phyloP scores from a whole-genome alignment of 2,888 invertebrate species.

The Eugnorisma glareosa region DNA sequence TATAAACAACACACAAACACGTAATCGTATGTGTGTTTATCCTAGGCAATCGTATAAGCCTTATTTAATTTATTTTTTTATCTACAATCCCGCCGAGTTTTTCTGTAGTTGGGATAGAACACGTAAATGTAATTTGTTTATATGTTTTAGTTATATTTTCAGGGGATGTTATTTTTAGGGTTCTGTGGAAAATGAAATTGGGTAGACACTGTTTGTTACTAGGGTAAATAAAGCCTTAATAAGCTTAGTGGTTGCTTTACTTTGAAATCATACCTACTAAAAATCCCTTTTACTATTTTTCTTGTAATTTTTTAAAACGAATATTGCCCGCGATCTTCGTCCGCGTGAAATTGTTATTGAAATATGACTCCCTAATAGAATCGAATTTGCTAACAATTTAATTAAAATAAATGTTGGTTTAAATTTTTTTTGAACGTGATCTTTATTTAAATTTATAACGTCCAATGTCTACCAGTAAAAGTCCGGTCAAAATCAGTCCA shows the following conservation, averaged over 20 bases:
- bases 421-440: too few relatives aligned
- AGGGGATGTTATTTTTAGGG: background rate
- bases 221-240: background rate
- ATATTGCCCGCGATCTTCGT: too few relatives aligned
- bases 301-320: too few relatives aligned
- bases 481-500: too few relatives aligned
- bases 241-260: background rate
- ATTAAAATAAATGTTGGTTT: too few relatives aligned
- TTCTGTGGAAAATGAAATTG: background rate
- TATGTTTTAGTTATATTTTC: conserved; percentile 34
- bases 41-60: conserved; percentile 48
- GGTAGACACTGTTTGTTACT: background rate
- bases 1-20: background rate
- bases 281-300: too few relatives aligned
- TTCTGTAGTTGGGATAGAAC: conserved; percentile 21
- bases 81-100: conserved; percentile 50
- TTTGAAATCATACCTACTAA: background rate
- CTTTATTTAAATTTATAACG: too few relatives aligned
- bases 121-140: conserved; percentile 39
- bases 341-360: too few relatives aligned
- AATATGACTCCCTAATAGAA: too few relatives aligned
- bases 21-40: conserved; percentile 30
- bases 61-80: conserved; percentile 59
- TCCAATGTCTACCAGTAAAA: too few relatives aligned
- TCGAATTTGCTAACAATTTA: too few relatives aligned